These are phyloP conservation scores for Cyprinodon diabolis DNA, from an alignment of 2,797 vertebrate species.

Conservation along the genomic window DNA sequence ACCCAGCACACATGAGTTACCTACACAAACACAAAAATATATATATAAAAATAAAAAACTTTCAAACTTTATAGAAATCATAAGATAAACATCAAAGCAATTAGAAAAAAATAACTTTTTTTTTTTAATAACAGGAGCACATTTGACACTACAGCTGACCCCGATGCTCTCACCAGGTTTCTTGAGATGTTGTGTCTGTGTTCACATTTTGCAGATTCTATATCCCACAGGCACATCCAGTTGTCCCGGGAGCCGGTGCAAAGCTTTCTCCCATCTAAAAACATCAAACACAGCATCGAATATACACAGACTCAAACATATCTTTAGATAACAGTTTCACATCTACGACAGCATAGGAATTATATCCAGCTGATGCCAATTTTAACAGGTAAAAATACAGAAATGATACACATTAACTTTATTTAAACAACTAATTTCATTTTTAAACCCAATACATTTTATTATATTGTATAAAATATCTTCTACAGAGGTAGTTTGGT, in stretches of 20 bases:
- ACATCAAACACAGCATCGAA: constrained; percentile 11
- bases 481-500: too few relatives aligned
- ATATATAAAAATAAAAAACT: not conserved
- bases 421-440: too few relatives aligned
- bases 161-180: constrained; percentile 87
- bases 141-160: not conserved
- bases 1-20: constrained; percentile 98
- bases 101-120: not conserved
- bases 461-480: too few relatives aligned
- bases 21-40: constrained; percentile 70
- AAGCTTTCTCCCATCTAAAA: constrained; percentile 85
- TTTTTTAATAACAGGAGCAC: not conserved
- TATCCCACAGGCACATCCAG: constrained; percentile 92
- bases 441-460: too few relatives aligned
- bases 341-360: not conserved
- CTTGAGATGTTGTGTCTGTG: constrained; percentile 87
- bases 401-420: too few relatives aligned
- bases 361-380: not conserved
- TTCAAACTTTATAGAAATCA: constrained; percentile 14
- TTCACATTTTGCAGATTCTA: constrained; percentile 86
- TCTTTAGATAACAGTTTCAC: not conserved
- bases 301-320: not conserved
- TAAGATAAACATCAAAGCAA: constrained; percentile 7
- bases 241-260: constrained; percentile 95
- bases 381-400: not conserved